Percentiles rank a stretch among this genome's conserved stretches.
Conservation (phyloP, 2,113 vertebrate species). For the Columba janthina region DNA sequence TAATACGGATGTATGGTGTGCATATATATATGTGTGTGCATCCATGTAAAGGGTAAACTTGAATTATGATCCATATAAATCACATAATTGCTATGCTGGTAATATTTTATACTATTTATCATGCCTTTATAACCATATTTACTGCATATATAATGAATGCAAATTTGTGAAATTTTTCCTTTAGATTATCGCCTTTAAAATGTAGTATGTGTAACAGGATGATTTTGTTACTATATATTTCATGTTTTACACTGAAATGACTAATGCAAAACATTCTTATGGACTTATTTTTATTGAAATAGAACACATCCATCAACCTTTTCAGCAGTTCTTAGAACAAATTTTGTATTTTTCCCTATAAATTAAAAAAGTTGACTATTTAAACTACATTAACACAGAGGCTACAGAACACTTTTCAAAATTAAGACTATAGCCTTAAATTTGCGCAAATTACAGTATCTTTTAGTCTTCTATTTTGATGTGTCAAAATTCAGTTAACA, state of each 20-base stretch:
- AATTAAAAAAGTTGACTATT: slow-evolving; percentile 45
- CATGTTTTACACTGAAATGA: slow-evolving; percentile 19
- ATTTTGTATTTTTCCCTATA: slow-evolving; percentile 48
- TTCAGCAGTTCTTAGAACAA: not conserved
- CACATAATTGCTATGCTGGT: not conserved
- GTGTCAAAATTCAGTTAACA: slow-evolving; percentile 17
- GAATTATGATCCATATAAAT: not conserved
- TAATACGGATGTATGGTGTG: not conserved
- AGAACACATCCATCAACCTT: slow-evolving; percentile 38
- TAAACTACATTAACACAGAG: slow-evolving; percentile 33
- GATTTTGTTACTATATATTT: not conserved
- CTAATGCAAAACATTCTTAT: slow-evolving; percentile 20
- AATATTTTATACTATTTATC: not conserved
- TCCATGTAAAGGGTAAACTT: not conserved
- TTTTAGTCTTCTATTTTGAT: slow-evolving; percentile 26
- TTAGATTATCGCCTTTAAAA: not conserved
- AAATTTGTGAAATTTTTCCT: not conserved
- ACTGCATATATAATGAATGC: slow-evolving; percentile 6
- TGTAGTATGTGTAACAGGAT: not conserved
- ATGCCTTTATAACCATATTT: slow-evolving; percentile 31
- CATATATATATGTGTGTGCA: not conserved
- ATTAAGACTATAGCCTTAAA: slow-evolving; percentile 4
- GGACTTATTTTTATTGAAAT: slow-evolving; percentile 54
- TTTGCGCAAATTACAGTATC: slow-evolving; percentile 19
- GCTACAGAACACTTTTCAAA: slow-evolving; percentile 19